Evolutionary conservation across 1,140 invertebrate genomes (phyloP).

Genomic region (Halictus rubicundus): DNA sequence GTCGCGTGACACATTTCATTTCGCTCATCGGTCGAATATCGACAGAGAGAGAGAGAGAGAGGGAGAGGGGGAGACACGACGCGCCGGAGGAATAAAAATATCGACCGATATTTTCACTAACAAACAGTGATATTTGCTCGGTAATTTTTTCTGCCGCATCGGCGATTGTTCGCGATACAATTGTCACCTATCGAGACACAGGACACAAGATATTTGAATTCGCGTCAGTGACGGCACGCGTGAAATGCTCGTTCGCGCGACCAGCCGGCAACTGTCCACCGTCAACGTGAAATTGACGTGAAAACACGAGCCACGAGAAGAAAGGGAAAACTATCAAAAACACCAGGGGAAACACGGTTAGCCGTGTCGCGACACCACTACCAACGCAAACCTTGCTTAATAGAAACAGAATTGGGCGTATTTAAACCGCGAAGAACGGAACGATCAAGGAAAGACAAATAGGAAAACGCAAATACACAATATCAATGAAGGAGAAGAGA

Average conservation of each 20-base stretch:
- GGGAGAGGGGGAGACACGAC: no score
- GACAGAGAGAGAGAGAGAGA: no score
- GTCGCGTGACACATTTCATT: neutral
- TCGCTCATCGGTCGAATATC: neutral
- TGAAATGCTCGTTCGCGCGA: neutral
- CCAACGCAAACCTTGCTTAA: no score
- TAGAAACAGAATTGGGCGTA: no score
- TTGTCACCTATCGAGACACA: neutral
- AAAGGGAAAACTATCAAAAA: slow-evolving; percentile 6
- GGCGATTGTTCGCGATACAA: neutral
- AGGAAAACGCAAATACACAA: no score
- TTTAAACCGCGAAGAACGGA: no score
- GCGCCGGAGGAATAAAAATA: neutral
- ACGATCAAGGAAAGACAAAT: no score
- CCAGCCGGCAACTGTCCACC: neutral
- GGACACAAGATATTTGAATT: slow-evolving; percentile 10
- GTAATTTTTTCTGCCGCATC: neutral
- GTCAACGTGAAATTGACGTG: neutral
- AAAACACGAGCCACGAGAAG: neutral
- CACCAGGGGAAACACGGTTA: neutral
- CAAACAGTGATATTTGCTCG: neutral
- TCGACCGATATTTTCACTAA: neutral
- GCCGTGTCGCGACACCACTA: no score
- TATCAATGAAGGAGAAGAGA: no score
- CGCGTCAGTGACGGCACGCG: neutral